phyloP scores from a whole-genome alignment of 2,888 invertebrate genomes.

The Agrochola litura region DNA sequence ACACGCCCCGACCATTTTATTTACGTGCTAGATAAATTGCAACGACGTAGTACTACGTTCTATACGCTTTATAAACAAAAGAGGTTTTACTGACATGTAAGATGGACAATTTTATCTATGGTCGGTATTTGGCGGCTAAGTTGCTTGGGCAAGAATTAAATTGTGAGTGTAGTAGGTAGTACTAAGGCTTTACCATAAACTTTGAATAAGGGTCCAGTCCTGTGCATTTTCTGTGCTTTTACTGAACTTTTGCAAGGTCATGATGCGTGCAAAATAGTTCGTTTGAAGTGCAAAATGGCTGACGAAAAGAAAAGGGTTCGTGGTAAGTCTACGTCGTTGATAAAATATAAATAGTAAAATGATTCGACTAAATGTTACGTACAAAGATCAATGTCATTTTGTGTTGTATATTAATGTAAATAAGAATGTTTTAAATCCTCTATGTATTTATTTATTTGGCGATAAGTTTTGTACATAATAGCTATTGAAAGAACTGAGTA shows the following conservation, averaged over 20 bases:
- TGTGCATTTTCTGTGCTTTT: slow-evolving; percentile 11
- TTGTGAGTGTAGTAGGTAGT: slow-evolving; percentile 41
- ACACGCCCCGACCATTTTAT: slow-evolving; percentile 63
- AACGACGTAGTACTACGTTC: slow-evolving; percentile 52
- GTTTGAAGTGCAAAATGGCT: neutral
- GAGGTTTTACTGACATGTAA: slow-evolving; percentile 25
- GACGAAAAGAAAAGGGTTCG: neutral
- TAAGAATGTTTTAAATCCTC: slow-evolving; percentile 80
- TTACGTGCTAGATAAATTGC: slow-evolving; percentile 66
- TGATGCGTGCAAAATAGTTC: slow-evolving; percentile 1
- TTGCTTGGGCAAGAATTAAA: slow-evolving; percentile 1
- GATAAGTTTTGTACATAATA: slow-evolving; percentile 85
- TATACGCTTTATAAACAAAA: slow-evolving; percentile 21
- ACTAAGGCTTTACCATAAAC: slow-evolving; percentile 27
- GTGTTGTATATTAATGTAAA: slow-evolving; percentile 86
- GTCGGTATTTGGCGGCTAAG: neutral
- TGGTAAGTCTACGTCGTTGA: slow-evolving; percentile 47
- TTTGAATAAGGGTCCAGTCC: neutral
- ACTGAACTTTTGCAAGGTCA: neutral
- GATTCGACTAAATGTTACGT: slow-evolving; percentile 81
- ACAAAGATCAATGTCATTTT: slow-evolving; percentile 86
- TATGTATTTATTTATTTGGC: slow-evolving; percentile 81
- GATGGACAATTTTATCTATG: slow-evolving; percentile 11
- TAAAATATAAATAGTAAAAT: slow-evolving; percentile 55
- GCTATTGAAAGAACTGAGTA: slow-evolving; percentile 76